Evolutionary conservation across 1,140 invertebrate genomes (phyloP), one percentile per base, ranked within the genome.

Genomic region (Phortica variegata): DNA sequence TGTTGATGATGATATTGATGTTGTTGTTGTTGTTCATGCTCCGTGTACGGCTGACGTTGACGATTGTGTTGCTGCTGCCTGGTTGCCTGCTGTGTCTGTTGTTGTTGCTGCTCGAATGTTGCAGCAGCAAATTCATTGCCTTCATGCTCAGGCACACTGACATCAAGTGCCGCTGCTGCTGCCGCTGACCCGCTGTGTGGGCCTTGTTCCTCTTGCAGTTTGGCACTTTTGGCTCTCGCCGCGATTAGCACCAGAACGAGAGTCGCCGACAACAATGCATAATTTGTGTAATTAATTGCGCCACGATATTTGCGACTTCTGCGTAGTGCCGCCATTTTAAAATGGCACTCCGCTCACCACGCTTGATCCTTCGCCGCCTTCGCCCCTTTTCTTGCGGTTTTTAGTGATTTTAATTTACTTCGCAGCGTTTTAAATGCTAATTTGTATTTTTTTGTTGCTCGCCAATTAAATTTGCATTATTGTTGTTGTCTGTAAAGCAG

Each of bases 161-260:
- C n/a, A n/a, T n/a, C n/a, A n/a, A n/a, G 31, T 16, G 12, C 3
- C 20, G 8, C 2, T 46, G 44, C 10, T 46, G 36, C 15, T 45
- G 43, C 3, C 12, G 23, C 15, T 39, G 36, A 3, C 38, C n/a
- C 13, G 4, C 33, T 29, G 37, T 32, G 37, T 19, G 29, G 38
- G 12, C 33, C 7, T 31, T n/a, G 29, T 31, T 42, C 49, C 29
- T 55, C 63, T 32, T 65, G 54, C 15, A 63, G 29, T 38, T 69
- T 54, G 29, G 65, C 56, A 52, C 61, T 73, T 53, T 65, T 73
- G 54, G 52, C 65, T 50, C 66, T 56, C 40, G 51, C 68, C 21
- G 69, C 62, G 42, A 73, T 73, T 56, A 73, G 43, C 33, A 73
- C 54, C 51, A 73, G 42, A 41, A 73, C 33, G 10, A 47, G 58